Percentiles rank a stretch among this genome's conserved stretches.
Evolutionary conservation across 2,113 vertebrate species (phyloP).

Genomic region (Chaetops frenatus): DNA sequence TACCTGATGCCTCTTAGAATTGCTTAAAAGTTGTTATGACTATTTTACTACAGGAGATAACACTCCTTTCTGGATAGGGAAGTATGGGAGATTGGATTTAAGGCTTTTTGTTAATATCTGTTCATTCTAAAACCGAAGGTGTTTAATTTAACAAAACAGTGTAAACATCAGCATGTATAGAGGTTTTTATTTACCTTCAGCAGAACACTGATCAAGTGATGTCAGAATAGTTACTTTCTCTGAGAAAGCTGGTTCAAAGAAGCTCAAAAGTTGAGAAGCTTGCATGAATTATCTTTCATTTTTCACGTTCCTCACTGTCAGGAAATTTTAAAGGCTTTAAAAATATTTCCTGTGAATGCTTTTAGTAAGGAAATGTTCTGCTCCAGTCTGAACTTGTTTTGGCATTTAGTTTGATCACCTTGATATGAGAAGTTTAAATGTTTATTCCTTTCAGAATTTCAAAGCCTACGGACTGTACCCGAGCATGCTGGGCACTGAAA

Average conservation of each 20-base stretch:
- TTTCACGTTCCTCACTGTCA: neutral
- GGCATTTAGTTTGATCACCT: neutral
- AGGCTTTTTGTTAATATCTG: neutral
- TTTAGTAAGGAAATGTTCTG: neutral
- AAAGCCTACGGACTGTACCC: neutral
- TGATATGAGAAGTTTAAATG: neutral
- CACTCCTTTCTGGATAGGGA: neutral
- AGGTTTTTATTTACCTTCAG: neutral
- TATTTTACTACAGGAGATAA: neutral
- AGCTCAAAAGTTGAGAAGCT: neutral
- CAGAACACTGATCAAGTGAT: neutral
- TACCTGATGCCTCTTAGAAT: neutral
- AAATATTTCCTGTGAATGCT: neutral
- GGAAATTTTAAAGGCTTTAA: neutral
- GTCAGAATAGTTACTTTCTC: neutral
- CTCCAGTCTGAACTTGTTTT: constrained; percentile 11
- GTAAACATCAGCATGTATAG: neutral
- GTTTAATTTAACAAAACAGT: neutral
- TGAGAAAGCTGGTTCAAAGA: neutral
- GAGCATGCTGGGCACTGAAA: neutral
- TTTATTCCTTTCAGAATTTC: neutral
- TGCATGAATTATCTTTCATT: neutral
- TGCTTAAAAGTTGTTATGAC: neutral
- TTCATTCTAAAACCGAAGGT: neutral
- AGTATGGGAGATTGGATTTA: neutral